Percentiles rank a stretch among this genome's conserved stretches.
These are phyloP conservation scores for Aleiodes testaceus DNA, from an alignment of 2,888 invertebrate species.

Conservation along the genomic window DNA sequence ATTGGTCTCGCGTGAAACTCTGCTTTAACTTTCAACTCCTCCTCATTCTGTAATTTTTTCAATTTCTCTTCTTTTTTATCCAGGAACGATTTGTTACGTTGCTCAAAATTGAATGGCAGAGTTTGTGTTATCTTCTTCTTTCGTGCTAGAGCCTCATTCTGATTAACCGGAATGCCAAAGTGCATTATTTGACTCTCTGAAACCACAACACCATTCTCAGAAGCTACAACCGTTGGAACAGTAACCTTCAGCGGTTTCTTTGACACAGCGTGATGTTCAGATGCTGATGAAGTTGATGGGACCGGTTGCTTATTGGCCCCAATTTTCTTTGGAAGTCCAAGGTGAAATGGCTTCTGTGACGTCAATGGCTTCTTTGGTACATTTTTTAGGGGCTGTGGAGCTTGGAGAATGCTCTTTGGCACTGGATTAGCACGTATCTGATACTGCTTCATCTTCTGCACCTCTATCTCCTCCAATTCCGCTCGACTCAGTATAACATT, in stretches of 20 bases:
- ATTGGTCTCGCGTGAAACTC: constrained; percentile 79
- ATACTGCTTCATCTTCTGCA: constrained; percentile 79
- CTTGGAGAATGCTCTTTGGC: constrained; percentile 76
- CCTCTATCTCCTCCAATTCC: constrained; percentile 78
- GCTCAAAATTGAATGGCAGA: constrained; percentile 74
- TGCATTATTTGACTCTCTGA: constrained; percentile 59
- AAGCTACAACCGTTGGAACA: constrained; percentile 56
- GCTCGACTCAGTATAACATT: constrained; percentile 76
- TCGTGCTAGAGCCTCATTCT: constrained; percentile 60
- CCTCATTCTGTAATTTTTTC: constrained; percentile 50
- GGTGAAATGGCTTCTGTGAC: constrained; percentile 78
- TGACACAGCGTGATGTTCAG: constrained; percentile 18
- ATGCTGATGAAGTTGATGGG: not conserved
- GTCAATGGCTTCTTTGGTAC: constrained; percentile 77
- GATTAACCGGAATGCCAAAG: constrained; percentile 59
- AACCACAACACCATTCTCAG: constrained; percentile 55
- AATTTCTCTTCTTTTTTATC: constrained; percentile 59
- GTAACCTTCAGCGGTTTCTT: constrained; percentile 42
- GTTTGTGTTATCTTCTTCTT: constrained; percentile 57
- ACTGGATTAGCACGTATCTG: constrained; percentile 81
- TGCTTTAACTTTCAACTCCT: constrained; percentile 56
- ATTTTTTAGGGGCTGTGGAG: constrained; percentile 67
- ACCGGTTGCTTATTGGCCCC: constrained; percentile 1
- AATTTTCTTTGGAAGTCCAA: constrained; percentile 72
- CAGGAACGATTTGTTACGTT: constrained; percentile 70